Base-by-base conservation (phyloP, 2,113 vertebrate genomes). In the Himantopus leucocephalus region DNA sequence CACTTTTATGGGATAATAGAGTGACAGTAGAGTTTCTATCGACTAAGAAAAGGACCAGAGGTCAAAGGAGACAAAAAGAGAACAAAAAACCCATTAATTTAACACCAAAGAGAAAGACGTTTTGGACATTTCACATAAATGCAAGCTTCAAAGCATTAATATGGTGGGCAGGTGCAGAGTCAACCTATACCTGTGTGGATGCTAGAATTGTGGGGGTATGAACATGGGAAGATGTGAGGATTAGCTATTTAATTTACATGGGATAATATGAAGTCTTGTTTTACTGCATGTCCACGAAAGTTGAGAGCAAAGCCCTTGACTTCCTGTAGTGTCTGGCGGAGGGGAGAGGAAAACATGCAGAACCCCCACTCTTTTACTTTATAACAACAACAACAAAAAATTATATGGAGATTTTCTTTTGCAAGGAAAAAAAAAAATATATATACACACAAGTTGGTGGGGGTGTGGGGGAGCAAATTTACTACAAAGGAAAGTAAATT, bases 401-500 rank as follows among this genome's bases (percentile, higher is more conserved):
- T 39, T 26, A 66, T n/a, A 71, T 20, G n/a, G 77, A 87, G 9
- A 58, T 43, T 85, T 95, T 86, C 3, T 58, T 92, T 35, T 58
- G 37, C n/a, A 67, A 74, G 48, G 21, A 2, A 85, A 71, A 35
- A 81, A 56, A 60, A 41, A 60, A 74, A 52, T 30, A 70, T 5
- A 34, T 20, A 62, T 2, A 5, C 2, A 41, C 24, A 30, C 30
- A 35, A 7, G 55, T 5, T 5, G 5, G 2, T 6, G 9, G 18
- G 14, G 13, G 11, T 4, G 7, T 34, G 43, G 15, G 27, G 21
- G 39, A 41, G 5, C 14, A 83, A 79, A 79, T 47, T 52, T 77
- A 55, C 50, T 53, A 18, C 0, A 2, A 47, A 67, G 53, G 34
- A 64, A 73, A 81, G 9, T 37, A 82, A 82, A 78, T 10, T 0